phyloP scores from a whole-genome alignment of 2,888 invertebrate species.

The Eledona agricola region DNA sequence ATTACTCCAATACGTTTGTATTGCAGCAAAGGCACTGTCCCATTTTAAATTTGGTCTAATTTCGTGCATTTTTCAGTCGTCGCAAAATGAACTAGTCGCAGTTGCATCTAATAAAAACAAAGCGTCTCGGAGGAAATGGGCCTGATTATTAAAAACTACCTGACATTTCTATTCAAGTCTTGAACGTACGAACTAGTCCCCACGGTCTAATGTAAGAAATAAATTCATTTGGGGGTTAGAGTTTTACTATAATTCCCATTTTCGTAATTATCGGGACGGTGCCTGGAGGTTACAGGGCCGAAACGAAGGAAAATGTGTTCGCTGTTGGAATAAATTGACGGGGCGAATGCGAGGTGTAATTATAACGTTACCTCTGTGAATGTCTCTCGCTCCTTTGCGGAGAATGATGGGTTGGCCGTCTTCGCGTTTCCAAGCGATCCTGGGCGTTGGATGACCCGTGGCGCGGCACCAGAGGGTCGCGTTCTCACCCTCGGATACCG shows the following conservation, averaged over 20 bases:
- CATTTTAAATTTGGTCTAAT: no score
- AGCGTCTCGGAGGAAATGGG: slow-evolving; percentile 1
- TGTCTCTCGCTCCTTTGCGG: slow-evolving; percentile 61
- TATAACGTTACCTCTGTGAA: slow-evolving; percentile 63
- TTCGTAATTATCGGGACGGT: slow-evolving; percentile 16
- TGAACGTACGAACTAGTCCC: slow-evolving; percentile 5
- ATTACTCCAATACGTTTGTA: no score
- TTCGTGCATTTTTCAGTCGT: no score
- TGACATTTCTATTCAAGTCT: not conserved
- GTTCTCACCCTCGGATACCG: slow-evolving; percentile 78
- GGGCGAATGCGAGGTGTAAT: slow-evolving; percentile 29
- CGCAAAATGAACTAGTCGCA: not conserved
- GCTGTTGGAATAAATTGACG: slow-evolving; percentile 4
- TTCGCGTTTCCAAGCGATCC: slow-evolving; percentile 70
- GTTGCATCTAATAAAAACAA: slow-evolving; percentile 12
- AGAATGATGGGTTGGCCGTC: slow-evolving; percentile 65
- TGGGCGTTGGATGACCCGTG: slow-evolving; percentile 76
- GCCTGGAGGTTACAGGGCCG: slow-evolving; percentile 10
- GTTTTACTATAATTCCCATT: slow-evolving; percentile 14
- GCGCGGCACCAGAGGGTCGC: slow-evolving; percentile 78
- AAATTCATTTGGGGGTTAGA: slow-evolving; percentile 19
- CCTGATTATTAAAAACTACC: slow-evolving; percentile 12
- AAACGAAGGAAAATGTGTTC: slow-evolving; percentile 10
- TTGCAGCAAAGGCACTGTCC: no score
- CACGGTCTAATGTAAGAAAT: slow-evolving; percentile 11